These are phyloP conservation scores for Sycophaga agraensis DNA, from an alignment of 1,140 invertebrate genomes.

Conservation along the genomic window DNA sequence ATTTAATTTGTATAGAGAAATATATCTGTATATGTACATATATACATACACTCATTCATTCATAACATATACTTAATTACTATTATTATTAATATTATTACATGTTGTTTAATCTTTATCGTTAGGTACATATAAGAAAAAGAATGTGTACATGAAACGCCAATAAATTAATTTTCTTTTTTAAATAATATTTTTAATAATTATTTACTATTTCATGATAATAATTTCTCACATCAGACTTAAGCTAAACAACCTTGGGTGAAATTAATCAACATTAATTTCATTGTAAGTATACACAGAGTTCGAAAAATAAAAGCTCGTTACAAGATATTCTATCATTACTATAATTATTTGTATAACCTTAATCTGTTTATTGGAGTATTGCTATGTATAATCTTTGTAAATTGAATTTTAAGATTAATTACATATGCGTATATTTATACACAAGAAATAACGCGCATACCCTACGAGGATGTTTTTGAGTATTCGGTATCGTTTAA, in stretches of 20 bases:
- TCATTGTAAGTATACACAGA: no score
- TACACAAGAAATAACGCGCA: no score
- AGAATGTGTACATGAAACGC: constrained; percentile 44
- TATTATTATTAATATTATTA: constrained; percentile 12
- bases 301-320: constrained; percentile 11
- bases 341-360: not conserved
- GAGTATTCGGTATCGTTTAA: no score
- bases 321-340: constrained; percentile 4
- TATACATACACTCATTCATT: constrained; percentile 33
- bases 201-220: no score
- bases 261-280: no score
- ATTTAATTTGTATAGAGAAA: constrained; percentile 45
- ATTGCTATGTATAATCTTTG: not conserved
- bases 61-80: constrained; percentile 35
- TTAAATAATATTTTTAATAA: constrained; percentile 8
- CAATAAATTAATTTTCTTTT: constrained; percentile 48
- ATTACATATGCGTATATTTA: not conserved
- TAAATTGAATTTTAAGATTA: not conserved
- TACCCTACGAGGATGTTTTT: no score
- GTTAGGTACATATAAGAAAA: constrained; percentile 32
- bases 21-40: constrained; percentile 34
- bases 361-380: not conserved
- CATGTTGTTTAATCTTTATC: constrained; percentile 40
- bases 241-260: no score
- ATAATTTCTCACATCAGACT: no score